Base-by-base conservation (phyloP, 1,140 invertebrate genomes). In the Trichonephila inaurata region DNA sequence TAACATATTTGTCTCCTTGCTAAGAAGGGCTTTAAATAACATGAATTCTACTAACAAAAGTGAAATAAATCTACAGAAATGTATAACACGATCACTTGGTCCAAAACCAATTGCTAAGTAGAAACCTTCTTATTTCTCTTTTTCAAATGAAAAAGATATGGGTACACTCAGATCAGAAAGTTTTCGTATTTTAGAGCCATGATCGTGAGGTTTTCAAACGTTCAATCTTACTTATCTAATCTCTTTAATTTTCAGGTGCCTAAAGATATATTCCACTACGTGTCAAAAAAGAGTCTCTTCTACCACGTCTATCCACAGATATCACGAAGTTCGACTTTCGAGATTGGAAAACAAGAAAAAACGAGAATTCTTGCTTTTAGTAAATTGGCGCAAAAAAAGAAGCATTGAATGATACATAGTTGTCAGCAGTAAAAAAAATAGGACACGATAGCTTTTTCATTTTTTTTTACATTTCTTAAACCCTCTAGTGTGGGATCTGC, bases 321-420 rank as follows among this genome's bases (percentile, higher is more conserved):
- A 89, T 69, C 61, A 69, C 64, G 64, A 69, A 64, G 16, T 72
- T 89, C 62, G 28, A 69, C 64, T 89, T 62, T 33, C 5, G 40
- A 69, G 28, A 89, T 72, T 69, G 64, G 44, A 89, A 44, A 89
- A 51, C 51, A 51, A 51, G 51, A 51, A 62, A n/a, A 64, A 86
- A 87, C 24, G 64, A 21, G 64, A 89, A 21, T 66, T 66, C 62
- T 69, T 69, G 87, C 87, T 89, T 89, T 89, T 64, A 89, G 87
- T 64, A 89, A 89, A 89, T 89, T 89, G 87, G 40, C 51, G 33
- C 14, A 89, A 89, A 89, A n/a, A 69, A 69, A 21, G 14, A 89
- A 1, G 44, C 82, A 77, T 83, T 58, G 44, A 83, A 83, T 83
- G 40, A 83, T 83, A 83, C 82, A 83, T 83, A 40, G 51, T 58